Evolutionary conservation across 2,888 invertebrate genomes (phyloP), one percentile per base, ranked within the genome.

Genomic region (Mayetiola destructor): DNA sequence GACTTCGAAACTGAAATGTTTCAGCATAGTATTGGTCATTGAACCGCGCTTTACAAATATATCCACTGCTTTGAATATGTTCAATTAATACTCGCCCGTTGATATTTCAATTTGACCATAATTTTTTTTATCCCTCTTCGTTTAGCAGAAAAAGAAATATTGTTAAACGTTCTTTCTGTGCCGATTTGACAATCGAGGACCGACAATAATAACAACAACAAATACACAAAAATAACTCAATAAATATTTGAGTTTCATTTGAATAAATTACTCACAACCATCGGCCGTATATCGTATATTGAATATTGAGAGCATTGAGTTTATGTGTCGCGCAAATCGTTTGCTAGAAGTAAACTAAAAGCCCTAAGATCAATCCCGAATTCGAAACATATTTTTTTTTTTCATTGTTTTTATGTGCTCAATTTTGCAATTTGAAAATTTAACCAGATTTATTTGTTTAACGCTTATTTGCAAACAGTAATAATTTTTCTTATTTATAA

Each of bases 221-320:
- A 14, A 27, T 16, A 27, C 14, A 42, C 48, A 48, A 48, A 27
- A 48, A 27, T n/a, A n/a, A 27, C 48, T 27, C 6, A n/a, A n/a
- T 48, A 48, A 48, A 48, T 48, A 48, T 48, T 48, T 48, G 48
- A 48, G 27, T 48, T 48, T 48, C 27, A 48, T 48, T 48, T 48
- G 27, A 48, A 48, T 48, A 48, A 27, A 27, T 40, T 40, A 40
- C 23, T 40, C 16, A n/a, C n/a, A n/a, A n/a, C n/a, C n/a, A n/a
- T n/a, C n/a, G n/a, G n/a, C n/a, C n/a, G n/a, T n/a, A n/a, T n/a
- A n/a, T n/a, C n/a, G n/a, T n/a, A n/a, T n/a, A n/a, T n/a, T n/a
- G n/a, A n/a, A n/a, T n/a, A n/a, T n/a, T n/a, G n/a, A n/a, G n/a
- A n/a, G n/a, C n/a, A 48, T 27, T n/a, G 48, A 27, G 48, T 27